Conservation (phyloP, 2,113 vertebrate species). For the Osmerus eperlanus region DNA sequence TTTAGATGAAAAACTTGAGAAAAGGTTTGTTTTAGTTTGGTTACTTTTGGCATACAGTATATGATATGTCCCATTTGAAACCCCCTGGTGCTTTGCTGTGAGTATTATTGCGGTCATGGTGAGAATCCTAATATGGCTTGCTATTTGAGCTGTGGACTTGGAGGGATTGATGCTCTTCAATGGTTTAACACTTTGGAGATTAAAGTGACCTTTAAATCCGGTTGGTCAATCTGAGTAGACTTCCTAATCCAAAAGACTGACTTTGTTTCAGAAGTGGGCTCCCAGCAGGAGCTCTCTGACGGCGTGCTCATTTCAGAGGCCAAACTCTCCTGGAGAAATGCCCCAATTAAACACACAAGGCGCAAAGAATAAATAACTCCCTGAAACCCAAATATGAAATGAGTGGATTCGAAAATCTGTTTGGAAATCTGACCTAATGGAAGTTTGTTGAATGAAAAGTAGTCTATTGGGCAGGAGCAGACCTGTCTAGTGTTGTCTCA, state of each 20-base stretch:
- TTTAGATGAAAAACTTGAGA: neutral
- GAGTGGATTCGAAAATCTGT: slow-evolving; percentile 38
- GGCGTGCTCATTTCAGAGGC: slow-evolving; percentile 21
- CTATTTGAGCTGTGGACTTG: slow-evolving; percentile 31
- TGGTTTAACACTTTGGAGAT: slow-evolving; percentile 63
- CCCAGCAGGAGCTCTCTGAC: slow-evolving; percentile 24
- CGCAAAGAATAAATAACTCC: slow-evolving; percentile 20
- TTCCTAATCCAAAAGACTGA: slow-evolving; percentile 57
- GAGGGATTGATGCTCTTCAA: slow-evolving; percentile 50
- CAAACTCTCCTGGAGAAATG: slow-evolving; percentile 36
- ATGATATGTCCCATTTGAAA: neutral
- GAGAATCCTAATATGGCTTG: slow-evolving; percentile 27
- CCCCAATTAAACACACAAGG: slow-evolving; percentile 39
- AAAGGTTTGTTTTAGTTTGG: neutral
- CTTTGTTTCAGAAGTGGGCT: slow-evolving; percentile 37
- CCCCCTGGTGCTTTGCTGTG: neutral
- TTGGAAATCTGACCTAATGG: slow-evolving; percentile 27
- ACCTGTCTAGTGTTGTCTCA: slow-evolving; percentile 50
- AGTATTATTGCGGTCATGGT: slow-evolving; percentile 15
- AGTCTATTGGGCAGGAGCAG: slow-evolving; percentile 9
- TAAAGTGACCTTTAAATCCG: slow-evolving; percentile 71
- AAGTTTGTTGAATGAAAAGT: slow-evolving; percentile 22
- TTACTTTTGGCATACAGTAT: neutral
- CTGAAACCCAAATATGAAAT: slow-evolving; percentile 42
- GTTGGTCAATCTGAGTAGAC: slow-evolving; percentile 56